Conservation (phyloP, 2,113 vertebrate species). For the Turdus rufiventris region DNA sequence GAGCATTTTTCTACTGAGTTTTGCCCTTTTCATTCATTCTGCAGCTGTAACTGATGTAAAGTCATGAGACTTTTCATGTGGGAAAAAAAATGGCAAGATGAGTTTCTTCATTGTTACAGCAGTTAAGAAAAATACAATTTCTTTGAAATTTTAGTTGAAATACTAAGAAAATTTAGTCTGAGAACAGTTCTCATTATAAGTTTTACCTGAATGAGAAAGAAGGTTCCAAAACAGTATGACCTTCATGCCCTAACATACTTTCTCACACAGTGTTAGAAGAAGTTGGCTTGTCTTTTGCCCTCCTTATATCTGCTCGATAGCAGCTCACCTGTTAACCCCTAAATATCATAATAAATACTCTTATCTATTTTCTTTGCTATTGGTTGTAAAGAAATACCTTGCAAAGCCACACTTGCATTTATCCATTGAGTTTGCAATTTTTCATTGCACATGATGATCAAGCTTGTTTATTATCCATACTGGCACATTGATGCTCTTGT, state of each 20-base stretch:
- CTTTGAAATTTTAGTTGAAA: neutral
- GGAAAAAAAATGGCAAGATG: neutral
- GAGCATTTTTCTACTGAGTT: constrained; percentile 20
- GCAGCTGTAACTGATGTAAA: neutral
- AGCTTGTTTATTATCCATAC: neutral
- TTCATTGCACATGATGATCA: neutral
- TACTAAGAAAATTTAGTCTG: neutral
- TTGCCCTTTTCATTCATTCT: constrained; percentile 48
- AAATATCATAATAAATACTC: neutral
- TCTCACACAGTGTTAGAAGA: neutral
- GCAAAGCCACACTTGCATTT: neutral
- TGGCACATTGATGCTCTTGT: neutral
- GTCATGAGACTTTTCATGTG: neutral
- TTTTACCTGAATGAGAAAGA: neutral
- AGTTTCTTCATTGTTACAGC: neutral
- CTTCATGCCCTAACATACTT: neutral
- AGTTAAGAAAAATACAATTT: neutral
- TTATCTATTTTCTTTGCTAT: neutral
- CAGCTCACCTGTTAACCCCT: neutral
- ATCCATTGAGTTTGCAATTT: neutral
- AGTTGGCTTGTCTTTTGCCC: neutral
- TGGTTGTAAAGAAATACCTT: neutral
- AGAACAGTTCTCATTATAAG: neutral
- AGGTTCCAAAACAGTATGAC: neutral
- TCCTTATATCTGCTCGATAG: neutral